Conservation (phyloP, 2,797 vertebrate genomes). For the Potorous gilbertii region DNA sequence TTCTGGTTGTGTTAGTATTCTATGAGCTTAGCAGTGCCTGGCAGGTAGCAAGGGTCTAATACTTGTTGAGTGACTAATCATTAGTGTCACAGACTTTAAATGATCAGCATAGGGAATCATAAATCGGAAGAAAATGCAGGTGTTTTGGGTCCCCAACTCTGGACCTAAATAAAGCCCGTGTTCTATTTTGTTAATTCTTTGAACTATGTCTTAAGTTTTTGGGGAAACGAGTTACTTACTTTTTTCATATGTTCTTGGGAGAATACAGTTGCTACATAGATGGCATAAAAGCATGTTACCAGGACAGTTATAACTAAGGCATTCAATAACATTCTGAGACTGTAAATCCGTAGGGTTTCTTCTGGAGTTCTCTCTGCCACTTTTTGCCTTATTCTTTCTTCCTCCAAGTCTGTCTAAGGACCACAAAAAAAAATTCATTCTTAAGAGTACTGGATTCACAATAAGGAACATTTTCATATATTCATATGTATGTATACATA, state of each 20-base stretch:
- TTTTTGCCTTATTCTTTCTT: constrained; percentile 93
- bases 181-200: not conserved
- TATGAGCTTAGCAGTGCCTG: not conserved
- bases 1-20: not conserved
- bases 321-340: constrained; percentile 90
- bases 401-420: constrained; percentile 93
- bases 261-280: constrained; percentile 91
- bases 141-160: not conserved
- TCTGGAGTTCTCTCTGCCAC: constrained; percentile 89
- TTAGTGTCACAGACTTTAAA: not conserved
- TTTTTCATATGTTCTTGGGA: constrained; percentile 87
- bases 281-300: constrained; percentile 92
- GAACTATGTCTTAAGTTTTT: not conserved
- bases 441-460: not conserved
- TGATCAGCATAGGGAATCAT: not conserved
- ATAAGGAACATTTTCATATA: not conserved
- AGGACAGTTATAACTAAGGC: constrained; percentile 90
- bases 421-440: constrained; percentile 53
- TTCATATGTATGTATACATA: too few species aligned
- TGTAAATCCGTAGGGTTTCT: constrained; percentile 91
- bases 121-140: not conserved
- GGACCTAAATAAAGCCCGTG: not conserved
- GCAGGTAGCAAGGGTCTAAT: not conserved
- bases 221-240: constrained; percentile 76
- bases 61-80: not conserved